These are phyloP conservation scores for Lepidurus arcticus DNA, from an alignment of 1,140 invertebrate species.

Conservation along the genomic window DNA sequence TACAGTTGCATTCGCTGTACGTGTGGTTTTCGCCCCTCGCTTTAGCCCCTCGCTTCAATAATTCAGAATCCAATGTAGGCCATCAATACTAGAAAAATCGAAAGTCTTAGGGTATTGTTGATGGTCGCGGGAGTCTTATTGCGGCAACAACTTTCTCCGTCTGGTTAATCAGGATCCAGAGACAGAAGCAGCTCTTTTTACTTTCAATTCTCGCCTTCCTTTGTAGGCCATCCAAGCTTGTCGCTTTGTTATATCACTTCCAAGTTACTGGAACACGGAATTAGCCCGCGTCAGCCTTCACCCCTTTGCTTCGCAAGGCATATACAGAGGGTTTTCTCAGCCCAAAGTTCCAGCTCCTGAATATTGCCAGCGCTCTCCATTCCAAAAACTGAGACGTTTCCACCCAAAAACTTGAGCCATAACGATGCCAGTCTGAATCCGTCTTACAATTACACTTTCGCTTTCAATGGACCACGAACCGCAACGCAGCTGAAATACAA, in stretches of 20 bases:
- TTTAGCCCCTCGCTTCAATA: not conserved
- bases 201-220: constrained; percentile 14
- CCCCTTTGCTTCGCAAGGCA: constrained; percentile 16
- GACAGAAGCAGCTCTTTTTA: not conserved
- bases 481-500: not conserved
- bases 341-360: not conserved
- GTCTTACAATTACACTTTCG: constrained; percentile 5
- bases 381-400: constrained; percentile 7
- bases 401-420: not conserved
- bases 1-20: not conserved
- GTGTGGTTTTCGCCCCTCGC: not conserved
- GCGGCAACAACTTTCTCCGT: not conserved
- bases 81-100: not conserved
- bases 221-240: not conserved
- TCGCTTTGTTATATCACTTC: not conserved
- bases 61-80: not conserved
- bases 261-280: not conserved
- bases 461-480: constrained; percentile 14
- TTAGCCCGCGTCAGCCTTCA: constrained; percentile 11
- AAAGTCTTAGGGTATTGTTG: constrained; percentile 1
- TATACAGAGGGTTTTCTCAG: not conserved
- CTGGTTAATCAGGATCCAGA: not conserved
- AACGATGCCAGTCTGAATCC: constrained; percentile 8
- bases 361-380: not conserved
- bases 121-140: not conserved